Percentiles rank a stretch among this genome's conserved stretches.
phyloP scores from a whole-genome alignment of 2,113 vertebrate genomes.

The Macaca mulatta region DNA sequence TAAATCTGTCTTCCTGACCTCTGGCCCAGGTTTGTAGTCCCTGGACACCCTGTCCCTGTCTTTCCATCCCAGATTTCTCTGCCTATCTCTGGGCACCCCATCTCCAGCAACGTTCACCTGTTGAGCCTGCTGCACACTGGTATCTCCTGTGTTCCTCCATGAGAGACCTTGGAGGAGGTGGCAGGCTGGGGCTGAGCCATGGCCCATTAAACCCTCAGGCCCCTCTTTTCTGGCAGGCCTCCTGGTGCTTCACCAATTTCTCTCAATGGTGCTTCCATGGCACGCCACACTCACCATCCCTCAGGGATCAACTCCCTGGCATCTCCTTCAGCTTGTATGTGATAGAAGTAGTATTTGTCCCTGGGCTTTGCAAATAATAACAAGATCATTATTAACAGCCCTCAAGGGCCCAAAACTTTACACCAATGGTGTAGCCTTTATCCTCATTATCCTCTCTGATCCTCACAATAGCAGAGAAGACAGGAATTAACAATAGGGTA shows the following conservation, averaged over 20 bases:
- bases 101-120: background rate
- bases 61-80: background rate
- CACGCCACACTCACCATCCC: background rate
- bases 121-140: background rate
- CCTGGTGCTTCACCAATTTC: background rate
- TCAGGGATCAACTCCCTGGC: background rate
- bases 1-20: background rate
- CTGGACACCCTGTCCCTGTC: background rate
- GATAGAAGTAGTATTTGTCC: background rate
- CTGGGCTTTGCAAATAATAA: constrained; percentile 23
- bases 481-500: background rate
- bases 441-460: background rate
- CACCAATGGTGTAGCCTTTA: background rate
- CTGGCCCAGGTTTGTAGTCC: background rate
- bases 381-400: background rate
- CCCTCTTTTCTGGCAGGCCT: background rate
- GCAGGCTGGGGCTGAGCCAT: background rate
- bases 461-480: background rate
- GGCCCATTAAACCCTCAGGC: background rate
- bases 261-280: background rate
- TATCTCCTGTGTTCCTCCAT: background rate
- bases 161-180: background rate
- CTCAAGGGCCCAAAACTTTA: constrained; percentile 10
- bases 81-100: background rate
- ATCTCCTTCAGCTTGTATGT: background rate